Evolutionary conservation across 2,113 vertebrate species (phyloP), one percentile per base, ranked within the genome.

Genomic region (Peromyscus polionotus): DNA sequence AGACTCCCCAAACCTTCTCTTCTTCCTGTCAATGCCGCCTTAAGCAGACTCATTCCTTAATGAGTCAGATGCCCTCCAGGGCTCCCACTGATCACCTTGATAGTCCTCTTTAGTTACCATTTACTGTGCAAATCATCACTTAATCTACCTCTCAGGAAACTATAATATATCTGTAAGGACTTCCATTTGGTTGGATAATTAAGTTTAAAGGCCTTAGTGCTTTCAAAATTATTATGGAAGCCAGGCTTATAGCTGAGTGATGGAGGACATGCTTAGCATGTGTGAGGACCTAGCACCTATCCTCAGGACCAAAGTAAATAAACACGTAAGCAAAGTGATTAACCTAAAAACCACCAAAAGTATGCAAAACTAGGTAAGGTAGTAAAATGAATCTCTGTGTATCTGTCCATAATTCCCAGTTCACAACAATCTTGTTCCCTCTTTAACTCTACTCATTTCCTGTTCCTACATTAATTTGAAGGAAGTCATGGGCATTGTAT

Each of bases 151-250:
- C 54, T 75, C 11, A 33, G 63, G 24, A 95, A 88, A 85, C 48
- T 5, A 97, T 91, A 79, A 61, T 17, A 26, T 33, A 31, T 28
- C 13, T 92, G 19, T 28, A 67, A 95, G 70, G 91, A 77, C 12
- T 77, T 83, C 42, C 31, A 13, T 87, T 95, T 87, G 85, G 73
- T 68, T 84, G 20, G 57, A 75, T 86, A 83, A 86, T 68, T n/a
- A 75, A 68, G 5, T 84, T 88, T 48, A 76, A 90, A 77, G 87
- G 13, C 11, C 1, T 51, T 77, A 39, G 12, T 77, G 45, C 33
- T 59, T 83, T 73, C 22, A 88, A 59, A 85, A 39, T 51, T 88
- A 28, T 68, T 73, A 12, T 59, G 31, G 70, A 77, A 26, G 39
- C 20, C 10, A 16, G 63, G 31, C 1, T 10, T 61, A 42, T 22